Conservation (phyloP, 2,797 vertebrate genomes). For the Clarias fuscus region DNA sequence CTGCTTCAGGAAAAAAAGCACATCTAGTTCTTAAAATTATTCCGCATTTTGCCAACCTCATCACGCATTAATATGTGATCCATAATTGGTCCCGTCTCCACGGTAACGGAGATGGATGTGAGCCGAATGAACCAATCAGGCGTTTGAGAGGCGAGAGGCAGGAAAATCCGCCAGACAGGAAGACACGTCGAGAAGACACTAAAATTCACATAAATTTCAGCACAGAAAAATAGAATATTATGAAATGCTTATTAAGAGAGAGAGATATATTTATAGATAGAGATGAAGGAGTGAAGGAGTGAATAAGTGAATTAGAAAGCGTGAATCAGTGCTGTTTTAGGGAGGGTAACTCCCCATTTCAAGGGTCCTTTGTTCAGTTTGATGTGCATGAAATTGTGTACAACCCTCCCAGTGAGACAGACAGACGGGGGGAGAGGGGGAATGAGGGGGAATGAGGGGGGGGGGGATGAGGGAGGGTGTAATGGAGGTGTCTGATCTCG, state of each 20-base stretch:
- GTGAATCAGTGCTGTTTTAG: constrained; percentile 5
- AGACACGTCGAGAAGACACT: background rate
- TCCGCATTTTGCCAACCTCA: constrained; percentile 46
- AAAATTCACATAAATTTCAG: constrained; percentile 52
- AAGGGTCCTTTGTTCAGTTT: constrained; percentile 48
- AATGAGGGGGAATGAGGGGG: constrained; percentile 55
- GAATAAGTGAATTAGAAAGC: background rate
- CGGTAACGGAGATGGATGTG: constrained; percentile 40
- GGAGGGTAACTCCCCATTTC: constrained; percentile 17
- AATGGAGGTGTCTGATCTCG: constrained; percentile 67
- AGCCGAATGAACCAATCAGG: constrained; percentile 50
- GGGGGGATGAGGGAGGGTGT: constrained; percentile 59
- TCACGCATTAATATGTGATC: constrained; percentile 43
- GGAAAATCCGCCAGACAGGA: constrained; percentile 23
- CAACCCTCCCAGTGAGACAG: constrained; percentile 54
- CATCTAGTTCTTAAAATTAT: constrained; percentile 17
- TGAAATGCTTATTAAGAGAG: constrained; percentile 15
- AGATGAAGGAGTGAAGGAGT: background rate
- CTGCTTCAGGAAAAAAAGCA: background rate
- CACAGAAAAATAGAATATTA: constrained; percentile 44
- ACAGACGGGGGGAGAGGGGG: background rate
- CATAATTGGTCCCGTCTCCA: constrained; percentile 39
- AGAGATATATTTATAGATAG: constrained; percentile 25
- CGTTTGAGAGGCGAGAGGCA: constrained; percentile 31
- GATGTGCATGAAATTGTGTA: constrained; percentile 64